Conservation (phyloP, 2,888 invertebrate genomes). For the Polymixis lichenea region DNA sequence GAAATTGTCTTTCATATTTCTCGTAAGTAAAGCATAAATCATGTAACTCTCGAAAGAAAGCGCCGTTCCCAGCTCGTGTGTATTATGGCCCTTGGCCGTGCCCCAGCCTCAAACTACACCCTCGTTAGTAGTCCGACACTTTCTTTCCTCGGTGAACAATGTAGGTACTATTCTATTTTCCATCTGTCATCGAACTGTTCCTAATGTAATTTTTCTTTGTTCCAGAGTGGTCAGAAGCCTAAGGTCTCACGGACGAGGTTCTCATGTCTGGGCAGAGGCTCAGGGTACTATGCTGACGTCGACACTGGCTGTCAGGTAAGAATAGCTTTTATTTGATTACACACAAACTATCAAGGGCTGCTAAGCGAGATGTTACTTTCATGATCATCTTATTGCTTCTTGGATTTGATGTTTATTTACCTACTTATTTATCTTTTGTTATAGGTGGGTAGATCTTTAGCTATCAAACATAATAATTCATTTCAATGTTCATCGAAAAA, state of each 20-base stretch:
- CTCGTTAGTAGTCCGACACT: no score
- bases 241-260: conserved; percentile 89
- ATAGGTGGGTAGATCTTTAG: not conserved
- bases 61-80: no score
- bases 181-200: not conserved
- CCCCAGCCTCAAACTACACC: no score
- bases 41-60: no score
- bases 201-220: conserved; percentile 56
- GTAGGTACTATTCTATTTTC: no score
- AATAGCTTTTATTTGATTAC: not conserved
- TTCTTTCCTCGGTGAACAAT: no score
- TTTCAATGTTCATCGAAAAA: not conserved
- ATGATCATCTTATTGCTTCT: not conserved
- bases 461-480: not conserved
- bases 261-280: conserved; percentile 92
- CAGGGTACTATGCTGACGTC: conserved; percentile 94
- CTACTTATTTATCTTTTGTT: not conserved
- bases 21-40: no score
- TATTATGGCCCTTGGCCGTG: no score
- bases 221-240: conserved; percentile 72
- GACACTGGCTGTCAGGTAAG: conserved; percentile 94
- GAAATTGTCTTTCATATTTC: no score
- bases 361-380: not conserved
- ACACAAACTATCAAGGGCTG: not conserved
- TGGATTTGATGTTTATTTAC: not conserved